A percentile compares a stretch with the other conserved stretches of the same genome.
These are phyloP conservation scores for Onchidella celtica DNA, from an alignment of 2,888 invertebrate genomes.

Conservation along the genomic window DNA sequence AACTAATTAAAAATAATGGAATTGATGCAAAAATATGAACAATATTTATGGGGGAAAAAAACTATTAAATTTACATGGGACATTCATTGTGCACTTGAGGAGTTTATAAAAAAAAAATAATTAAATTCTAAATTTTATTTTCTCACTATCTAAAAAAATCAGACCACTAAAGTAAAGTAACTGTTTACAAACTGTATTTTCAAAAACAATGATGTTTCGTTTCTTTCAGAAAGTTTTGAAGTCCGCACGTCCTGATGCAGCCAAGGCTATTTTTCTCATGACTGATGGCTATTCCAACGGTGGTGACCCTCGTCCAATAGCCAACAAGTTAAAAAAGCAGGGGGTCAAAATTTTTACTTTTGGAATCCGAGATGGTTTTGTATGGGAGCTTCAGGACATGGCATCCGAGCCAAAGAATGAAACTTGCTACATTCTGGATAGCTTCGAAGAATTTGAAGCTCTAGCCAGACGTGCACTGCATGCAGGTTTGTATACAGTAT, in stretches of 20 bases:
- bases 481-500: slow-evolving; percentile 83
- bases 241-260: slow-evolving; percentile 75
- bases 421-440: slow-evolving; percentile 85
- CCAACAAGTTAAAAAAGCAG: slow-evolving; percentile 81
- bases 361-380: slow-evolving; percentile 86
- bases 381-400: slow-evolving; percentile 83
- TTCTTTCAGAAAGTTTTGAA: slow-evolving; percentile 75
- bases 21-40: too few species aligned
- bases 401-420: slow-evolving; percentile 85
- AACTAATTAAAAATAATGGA: too few species aligned
- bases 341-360: slow-evolving; percentile 82
- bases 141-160: too few species aligned
- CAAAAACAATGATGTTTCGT: too few species aligned
- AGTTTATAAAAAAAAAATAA: too few species aligned
- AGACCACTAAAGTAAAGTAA: too few species aligned
- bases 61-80: not conserved
- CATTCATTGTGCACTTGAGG: too few species aligned
- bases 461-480: slow-evolving; percentile 86
- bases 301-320: slow-evolving; percentile 85
- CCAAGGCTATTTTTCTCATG: slow-evolving; percentile 85
- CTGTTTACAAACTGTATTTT: too few species aligned
- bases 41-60: too few species aligned
- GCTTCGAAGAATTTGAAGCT: slow-evolving; percentile 86
- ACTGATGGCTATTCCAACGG: slow-evolving; percentile 88
- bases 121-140: too few species aligned